These are phyloP conservation scores for Cosmia trapezina DNA, from an alignment of 2,888 invertebrate genomes.

Conservation along the genomic window DNA sequence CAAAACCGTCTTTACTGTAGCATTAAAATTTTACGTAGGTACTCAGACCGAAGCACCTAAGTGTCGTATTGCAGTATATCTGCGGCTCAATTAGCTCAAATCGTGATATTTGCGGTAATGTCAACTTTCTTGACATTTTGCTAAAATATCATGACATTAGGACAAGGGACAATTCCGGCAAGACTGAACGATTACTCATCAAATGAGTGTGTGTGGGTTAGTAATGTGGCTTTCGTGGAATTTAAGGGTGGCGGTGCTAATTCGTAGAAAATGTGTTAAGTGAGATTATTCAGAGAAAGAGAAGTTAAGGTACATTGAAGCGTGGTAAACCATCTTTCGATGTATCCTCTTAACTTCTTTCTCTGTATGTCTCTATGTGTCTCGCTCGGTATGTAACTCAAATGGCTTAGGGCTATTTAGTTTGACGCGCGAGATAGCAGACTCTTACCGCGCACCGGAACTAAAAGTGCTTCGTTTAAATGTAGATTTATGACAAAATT, in stretches of 20 bases:
- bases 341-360: too few species aligned
- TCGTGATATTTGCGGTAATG: conserved; percentile 72
- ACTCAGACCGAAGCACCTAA: conserved; percentile 4
- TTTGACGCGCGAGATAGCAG: too few species aligned
- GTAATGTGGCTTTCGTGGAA: conserved; percentile 32
- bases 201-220: conserved; percentile 15
- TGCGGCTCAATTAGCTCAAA: conserved; percentile 54
- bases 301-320: too few species aligned
- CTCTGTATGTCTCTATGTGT: too few species aligned
- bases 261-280: conserved; percentile 9
- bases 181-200: conserved; percentile 33
- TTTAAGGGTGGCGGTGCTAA: neutral
- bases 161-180: conserved; percentile 38
- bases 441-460: too few species aligned
- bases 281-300: neutral
- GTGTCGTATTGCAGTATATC: conserved; percentile 59
- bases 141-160: conserved; percentile 72
- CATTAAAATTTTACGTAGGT: conserved; percentile 7
- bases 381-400: too few species aligned
- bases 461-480: too few species aligned
- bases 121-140: conserved; percentile 77
- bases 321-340: too few species aligned
- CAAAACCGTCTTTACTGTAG: neutral
- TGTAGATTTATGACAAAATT: too few species aligned
- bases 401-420: too few species aligned